A percentile compares a stretch with the other conserved stretches of the same genome.
Conservation (phyloP, 2,113 vertebrate genomes). For the Synchiropus splendidus region DNA sequence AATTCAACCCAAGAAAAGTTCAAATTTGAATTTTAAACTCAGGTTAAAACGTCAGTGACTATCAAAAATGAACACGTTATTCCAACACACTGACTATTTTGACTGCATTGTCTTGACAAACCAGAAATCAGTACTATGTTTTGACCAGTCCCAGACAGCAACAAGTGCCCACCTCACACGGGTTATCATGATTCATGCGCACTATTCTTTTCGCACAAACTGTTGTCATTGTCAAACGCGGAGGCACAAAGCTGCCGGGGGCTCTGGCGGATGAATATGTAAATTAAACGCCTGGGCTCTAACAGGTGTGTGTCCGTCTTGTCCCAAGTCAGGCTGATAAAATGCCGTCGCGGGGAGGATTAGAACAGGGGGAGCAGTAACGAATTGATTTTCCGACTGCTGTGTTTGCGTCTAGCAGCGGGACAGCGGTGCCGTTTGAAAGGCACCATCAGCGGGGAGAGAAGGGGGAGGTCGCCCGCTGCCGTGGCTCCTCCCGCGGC, state of each 20-base stretch:
- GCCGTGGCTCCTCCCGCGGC: conserved; percentile 47
- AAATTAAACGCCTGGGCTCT: too few relatives aligned
- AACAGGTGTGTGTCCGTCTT: conserved; percentile 20
- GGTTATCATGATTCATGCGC: too few relatives aligned
- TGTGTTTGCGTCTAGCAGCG: conserved; percentile 12
- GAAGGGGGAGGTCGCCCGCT: conserved; percentile 10
- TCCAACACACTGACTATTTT: too few relatives aligned
- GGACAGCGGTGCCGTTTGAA: conserved; percentile 2
- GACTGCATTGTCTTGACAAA: too few relatives aligned
- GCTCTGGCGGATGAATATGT: conserved; percentile 22
- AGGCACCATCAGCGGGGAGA: conserved; percentile 1
- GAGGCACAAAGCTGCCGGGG: not conserved
- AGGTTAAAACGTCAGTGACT: too few relatives aligned
- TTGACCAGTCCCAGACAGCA: too few relatives aligned
- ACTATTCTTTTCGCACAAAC: too few relatives aligned
- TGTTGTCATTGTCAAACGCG: not conserved
- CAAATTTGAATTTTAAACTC: too few relatives aligned
- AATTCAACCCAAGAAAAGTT: too few relatives aligned
- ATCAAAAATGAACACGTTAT: too few relatives aligned
- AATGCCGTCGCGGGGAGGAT: not conserved
- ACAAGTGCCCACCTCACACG: conserved; percentile 15
- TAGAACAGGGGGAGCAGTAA: not conserved
- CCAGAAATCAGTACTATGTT: too few relatives aligned
- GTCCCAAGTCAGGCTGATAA: not conserved
- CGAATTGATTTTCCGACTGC: conserved; percentile 13